phyloP scores from a whole-genome alignment of 2,113 vertebrate species.

The Laticauda laticaudata region DNA sequence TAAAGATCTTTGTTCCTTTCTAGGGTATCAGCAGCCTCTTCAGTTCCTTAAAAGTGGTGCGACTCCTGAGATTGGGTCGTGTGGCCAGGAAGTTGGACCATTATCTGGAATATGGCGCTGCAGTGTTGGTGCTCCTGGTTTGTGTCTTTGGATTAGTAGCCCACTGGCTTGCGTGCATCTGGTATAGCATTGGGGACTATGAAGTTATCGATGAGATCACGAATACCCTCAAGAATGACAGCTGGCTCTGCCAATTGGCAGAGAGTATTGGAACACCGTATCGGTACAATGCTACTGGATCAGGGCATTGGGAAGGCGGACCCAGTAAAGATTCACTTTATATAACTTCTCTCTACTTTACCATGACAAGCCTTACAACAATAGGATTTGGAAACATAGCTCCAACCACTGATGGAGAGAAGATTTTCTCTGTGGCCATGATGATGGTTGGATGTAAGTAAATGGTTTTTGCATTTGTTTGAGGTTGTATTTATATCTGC shows the following conservation, averaged over 20 bases:
- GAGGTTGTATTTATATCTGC: not conserved
- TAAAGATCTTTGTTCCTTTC: slow-evolving; percentile 37
- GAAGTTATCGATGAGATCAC: slow-evolving; percentile 93
- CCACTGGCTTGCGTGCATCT: slow-evolving; percentile 98
- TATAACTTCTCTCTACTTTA: slow-evolving; percentile 97
- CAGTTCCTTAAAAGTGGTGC: slow-evolving; percentile 96
- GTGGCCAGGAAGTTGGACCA: slow-evolving; percentile 96
- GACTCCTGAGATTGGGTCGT: slow-evolving; percentile 89
- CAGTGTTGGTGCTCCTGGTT: slow-evolving; percentile 91
- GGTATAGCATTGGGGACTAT: slow-evolving; percentile 98
- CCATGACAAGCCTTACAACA: slow-evolving; percentile 99
- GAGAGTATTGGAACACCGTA: slow-evolving; percentile 92
- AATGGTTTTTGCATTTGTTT: not conserved
- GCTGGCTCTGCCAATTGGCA: slow-evolving; percentile 95
- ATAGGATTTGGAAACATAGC: slow-evolving; percentile 99
- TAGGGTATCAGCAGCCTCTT: slow-evolving; percentile 98
- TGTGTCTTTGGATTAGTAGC: slow-evolving; percentile 96
- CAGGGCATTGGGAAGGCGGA: slow-evolving; percentile 93
- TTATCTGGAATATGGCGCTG: slow-evolving; percentile 94
- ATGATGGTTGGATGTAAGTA: slow-evolving; percentile 99
- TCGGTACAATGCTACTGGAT: slow-evolving; percentile 88
- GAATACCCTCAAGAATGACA: slow-evolving; percentile 93
- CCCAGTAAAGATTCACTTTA: slow-evolving; percentile 95
- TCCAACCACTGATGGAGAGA: slow-evolving; percentile 93
- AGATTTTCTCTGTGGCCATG: slow-evolving; percentile 98